Conservation (phyloP, 1,140 invertebrate species). For the Drosophila teissieri region DNA sequence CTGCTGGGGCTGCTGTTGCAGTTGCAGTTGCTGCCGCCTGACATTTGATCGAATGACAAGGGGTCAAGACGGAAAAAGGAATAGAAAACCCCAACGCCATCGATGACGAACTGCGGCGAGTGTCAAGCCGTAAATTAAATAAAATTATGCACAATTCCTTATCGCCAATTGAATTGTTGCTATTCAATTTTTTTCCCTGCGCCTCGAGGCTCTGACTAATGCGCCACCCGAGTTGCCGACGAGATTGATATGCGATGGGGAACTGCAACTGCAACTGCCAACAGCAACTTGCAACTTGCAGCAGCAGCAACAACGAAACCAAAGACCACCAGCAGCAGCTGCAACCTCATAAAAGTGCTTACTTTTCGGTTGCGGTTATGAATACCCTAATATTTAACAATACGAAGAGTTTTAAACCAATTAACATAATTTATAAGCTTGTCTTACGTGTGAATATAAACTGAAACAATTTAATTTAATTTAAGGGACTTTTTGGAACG, state of each 20-base stretch:
- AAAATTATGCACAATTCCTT: slow-evolving; percentile 76
- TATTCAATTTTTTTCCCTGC: slow-evolving; percentile 26
- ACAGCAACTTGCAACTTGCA: slow-evolving; percentile 46
- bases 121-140: slow-evolving; percentile 80
- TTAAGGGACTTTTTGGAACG: too few species aligned
- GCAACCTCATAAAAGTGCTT: slow-evolving; percentile 12
- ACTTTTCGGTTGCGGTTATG: not conserved
- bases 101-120: slow-evolving; percentile 58
- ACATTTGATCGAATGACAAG: slow-evolving; percentile 78
- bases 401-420: too few species aligned
- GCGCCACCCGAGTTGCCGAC: slow-evolving; percentile 74
- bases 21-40: slow-evolving; percentile 42
- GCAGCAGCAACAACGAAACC: slow-evolving; percentile 25
- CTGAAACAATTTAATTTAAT: too few species aligned
- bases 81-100: slow-evolving; percentile 6
- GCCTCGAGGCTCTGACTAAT: slow-evolving; percentile 74
- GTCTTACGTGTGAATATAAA: too few species aligned
- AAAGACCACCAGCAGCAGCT: slow-evolving; percentile 44
- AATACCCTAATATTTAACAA: not conserved
- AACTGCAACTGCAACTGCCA: slow-evolving; percentile 41
- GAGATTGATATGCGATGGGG: slow-evolving; percentile 69
- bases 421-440: too few species aligned
- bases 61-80: slow-evolving; percentile 17
- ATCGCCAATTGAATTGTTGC: slow-evolving; percentile 78
- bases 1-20: slow-evolving; percentile 2